A percentile compares a stretch with the other conserved stretches of the same genome.
Evolutionary conservation across 2,888 invertebrate genomes (phyloP).

Genomic region (Amphiduros pacificus): DNA sequence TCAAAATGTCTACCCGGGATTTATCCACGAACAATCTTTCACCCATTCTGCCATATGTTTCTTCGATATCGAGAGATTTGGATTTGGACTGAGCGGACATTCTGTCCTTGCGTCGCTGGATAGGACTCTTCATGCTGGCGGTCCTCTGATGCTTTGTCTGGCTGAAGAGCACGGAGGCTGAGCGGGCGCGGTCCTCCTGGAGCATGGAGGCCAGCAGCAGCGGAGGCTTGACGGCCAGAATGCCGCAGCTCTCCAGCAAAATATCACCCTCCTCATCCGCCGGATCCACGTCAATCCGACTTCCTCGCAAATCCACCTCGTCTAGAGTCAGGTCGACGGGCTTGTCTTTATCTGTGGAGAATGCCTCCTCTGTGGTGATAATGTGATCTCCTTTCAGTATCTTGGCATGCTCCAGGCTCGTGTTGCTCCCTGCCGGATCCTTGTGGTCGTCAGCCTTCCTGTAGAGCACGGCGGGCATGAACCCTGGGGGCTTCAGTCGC

Average conservation of each 20-base stretch:
- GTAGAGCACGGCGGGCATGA: constrained; percentile 20
- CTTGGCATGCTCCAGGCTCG: not conserved
- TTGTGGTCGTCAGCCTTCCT: constrained; percentile 4
- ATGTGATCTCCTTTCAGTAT: constrained; percentile 13
- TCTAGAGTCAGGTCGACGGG: constrained; percentile 24
- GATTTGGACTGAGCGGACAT: not conserved
- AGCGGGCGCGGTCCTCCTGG: not conserved
- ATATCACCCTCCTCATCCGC: constrained; percentile 41
- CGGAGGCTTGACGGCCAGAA: constrained; percentile 52
- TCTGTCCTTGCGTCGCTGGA: too few relatives aligned
- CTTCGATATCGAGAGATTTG: not conserved
- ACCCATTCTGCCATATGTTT: not conserved
- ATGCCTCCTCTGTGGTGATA: constrained; percentile 2
- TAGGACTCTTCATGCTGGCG: not conserved
- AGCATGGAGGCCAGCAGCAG: constrained; percentile 32
- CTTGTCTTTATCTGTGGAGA: constrained; percentile 11
- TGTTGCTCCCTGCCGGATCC: constrained; percentile 2
- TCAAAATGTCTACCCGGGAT: not conserved
- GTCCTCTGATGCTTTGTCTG: not conserved
- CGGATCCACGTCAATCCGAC: not conserved
- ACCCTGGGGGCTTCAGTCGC: constrained; percentile 6
- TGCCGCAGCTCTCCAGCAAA: constrained; percentile 58
- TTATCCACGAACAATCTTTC: not conserved
- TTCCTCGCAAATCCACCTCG: not conserved
- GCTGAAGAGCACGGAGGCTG: constrained; percentile 1